Base-by-base conservation (phyloP, 1,140 invertebrate species). In the Bombus vancouverensis region DNA sequence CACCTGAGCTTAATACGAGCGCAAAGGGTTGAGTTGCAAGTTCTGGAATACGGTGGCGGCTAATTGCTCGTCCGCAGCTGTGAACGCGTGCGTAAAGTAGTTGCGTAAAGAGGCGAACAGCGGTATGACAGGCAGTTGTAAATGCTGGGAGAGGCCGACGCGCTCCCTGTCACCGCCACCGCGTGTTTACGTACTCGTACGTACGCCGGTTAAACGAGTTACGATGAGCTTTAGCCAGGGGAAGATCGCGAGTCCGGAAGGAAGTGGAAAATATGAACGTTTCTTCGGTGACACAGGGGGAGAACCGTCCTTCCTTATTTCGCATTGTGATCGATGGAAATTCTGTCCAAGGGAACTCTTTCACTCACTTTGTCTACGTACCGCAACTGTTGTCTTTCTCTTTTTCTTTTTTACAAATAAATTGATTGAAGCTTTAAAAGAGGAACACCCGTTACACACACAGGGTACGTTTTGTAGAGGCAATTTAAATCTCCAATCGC, bases 201-300 rank as follows among this genome's bases (percentile, higher is more conserved):
- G 59, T n/a, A n/a, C 74, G 59, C 18, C 44, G 42, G 83, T 80
- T 89, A 83, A 89, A 89, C 87, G 77, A 89, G 88, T 90, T 68
- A 71, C 75, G 68, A 87, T 62, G 85, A 84, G 87, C 75, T 78
- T 90, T 53, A 66, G 37, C 71, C 10, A 62, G 68, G 88, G 86
- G 76, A 74, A 78, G 75, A 34, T 84, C 74, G 59, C n/a, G n/a
- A 62, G 62, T 70, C 89, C 88, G 89, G 89, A 90, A 90, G 89
- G 89, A 90, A 90, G 82, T 87, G 82, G 85, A 89, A 78, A 87
- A 81, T 90, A 90, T 89, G 87, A 90, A 90, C 89, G 82, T 84
- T 83, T 87, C 88, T 83, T 66, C 39, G 77, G 34, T 28, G 1
- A 9, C 10, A 10, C 28, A 42, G 25, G 13, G 39, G 47, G 65